Base-by-base conservation (phyloP, 2,888 invertebrate genomes). In the Salticus scenicus region DNA sequence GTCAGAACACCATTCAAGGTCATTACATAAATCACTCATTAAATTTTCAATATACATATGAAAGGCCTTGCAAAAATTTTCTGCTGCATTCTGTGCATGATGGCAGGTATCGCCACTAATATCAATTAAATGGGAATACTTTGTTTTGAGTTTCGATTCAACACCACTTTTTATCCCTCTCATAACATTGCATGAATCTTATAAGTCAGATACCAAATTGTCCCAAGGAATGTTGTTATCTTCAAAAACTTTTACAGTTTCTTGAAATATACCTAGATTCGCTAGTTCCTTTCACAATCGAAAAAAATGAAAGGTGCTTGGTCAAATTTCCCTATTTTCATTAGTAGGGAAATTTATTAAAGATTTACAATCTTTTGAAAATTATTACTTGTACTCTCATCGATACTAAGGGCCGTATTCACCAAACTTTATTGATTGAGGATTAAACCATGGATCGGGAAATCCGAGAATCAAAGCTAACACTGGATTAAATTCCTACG, bases 321-420 rank as follows among this genome's bases (percentile, higher is more conserved):
- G 63, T 63, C n/a, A n/a, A n/a, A 63, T n/a, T 63, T 14, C n/a
- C n/a, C 24, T 63, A 14, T 24, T 24, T 14, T 63, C 14, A 8
- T 41, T 14, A 41, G 8, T 14, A 10, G 41, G 41, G 10, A 41
- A 41, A 41, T 41, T 41, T 41, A 41, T 14, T 41, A 41, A 41
- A 41, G 37, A 33, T 70, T 10, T 20, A 70, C 70, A 37, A 70
- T 31, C 12, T 70, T 37, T 37, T 70, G 37, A 70, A 37, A 37
- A 0, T 37, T 12, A 20, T 70, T 71, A 71, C 71, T 71, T 0
- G 47, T 71, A 7, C 42, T 42, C 27, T 71, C 71, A 71, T 71
- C 69, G 12, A 69, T 37, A n/a, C n/a, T n/a, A n/a, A n/a, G n/a
- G n/a, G n/a, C n/a, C n/a, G n/a, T n/a, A n/a, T n/a, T n/a, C n/a